A percentile compares a stretch with the other conserved stretches of the same genome.
Conservation (phyloP, 2,113 vertebrate genomes). For the Microtus montanus region DNA sequence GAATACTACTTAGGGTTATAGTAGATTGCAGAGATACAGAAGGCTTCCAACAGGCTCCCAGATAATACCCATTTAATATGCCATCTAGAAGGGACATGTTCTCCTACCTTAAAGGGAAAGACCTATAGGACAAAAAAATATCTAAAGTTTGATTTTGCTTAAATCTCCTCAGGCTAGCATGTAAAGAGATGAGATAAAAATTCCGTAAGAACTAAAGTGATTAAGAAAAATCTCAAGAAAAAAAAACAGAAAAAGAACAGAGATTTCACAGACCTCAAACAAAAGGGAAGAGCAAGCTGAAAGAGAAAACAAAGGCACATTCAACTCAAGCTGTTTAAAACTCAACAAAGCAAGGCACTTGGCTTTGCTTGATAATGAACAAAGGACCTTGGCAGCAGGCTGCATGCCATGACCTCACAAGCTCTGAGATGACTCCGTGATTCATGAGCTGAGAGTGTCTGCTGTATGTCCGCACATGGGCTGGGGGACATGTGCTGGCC, state of each 20-base stretch:
- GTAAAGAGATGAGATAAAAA: background rate
- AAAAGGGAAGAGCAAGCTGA: background rate
- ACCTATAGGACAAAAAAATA: background rate
- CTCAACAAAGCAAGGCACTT: background rate
- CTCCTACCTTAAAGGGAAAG: background rate
- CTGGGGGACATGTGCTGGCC: conserved; percentile 48
- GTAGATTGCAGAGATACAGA: background rate
- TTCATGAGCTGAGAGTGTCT: conserved; percentile 61
- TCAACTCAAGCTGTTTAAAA: background rate
- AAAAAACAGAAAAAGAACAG: background rate
- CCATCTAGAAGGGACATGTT: accelerated
- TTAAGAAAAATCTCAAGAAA: background rate
- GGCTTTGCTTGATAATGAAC: conserved; percentile 50
- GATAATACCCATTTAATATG: background rate
- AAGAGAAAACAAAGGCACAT: background rate
- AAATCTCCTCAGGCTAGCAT: background rate
- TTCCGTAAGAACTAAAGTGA: background rate
- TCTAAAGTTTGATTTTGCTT: conserved; percentile 5
- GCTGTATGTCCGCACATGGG: conserved; percentile 66
- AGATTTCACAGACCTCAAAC: background rate
- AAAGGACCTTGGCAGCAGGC: conserved; percentile 34
- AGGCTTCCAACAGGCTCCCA: background rate
- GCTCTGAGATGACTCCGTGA: conserved; percentile 52
- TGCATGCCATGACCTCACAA: conserved; percentile 54
- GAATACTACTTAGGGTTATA: background rate